Evolutionary conservation across 2,888 invertebrate species (phyloP), one percentile per base, ranked within the genome.

Genomic region (Junonia oenone): DNA sequence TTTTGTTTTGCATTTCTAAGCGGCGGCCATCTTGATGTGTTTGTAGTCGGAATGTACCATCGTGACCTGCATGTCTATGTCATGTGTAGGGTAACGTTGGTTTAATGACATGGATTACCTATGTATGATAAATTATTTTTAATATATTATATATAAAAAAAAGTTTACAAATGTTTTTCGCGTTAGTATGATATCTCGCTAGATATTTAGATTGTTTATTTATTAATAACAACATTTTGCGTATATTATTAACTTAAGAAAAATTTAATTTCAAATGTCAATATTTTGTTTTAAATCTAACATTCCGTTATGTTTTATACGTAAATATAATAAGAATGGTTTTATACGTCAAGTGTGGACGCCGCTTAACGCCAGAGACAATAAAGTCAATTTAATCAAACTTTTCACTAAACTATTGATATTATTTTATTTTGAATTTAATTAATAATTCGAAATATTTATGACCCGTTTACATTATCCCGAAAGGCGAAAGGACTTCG

Each of bases 331-430:
- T 17, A 2, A 1, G 11, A n/a, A 9, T 1, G 17, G 45, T 17
- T 31, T 14, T 31, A 55, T 37, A 38, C 58, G 55, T 58, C 58
- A 55, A 58, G 51, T 49, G 40, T 49, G 49, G 51, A 17, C 50
- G 22, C 35, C 35, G 26, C 48, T 43, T 51, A 35, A 33, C 31
- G 9, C 37, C 55, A 55, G 51, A 50, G 58, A 58, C 58, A 55
- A 55, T 58, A 58, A 58, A 55, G 48, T 50, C 33, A 45, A 27
- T 15, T 33, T 45, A 22, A 14, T 14, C 35, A 15, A 4, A 43
- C 22, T 43, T 51, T 50, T 40, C 33, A 27, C n/a, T n/a, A n/a
- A n/a, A n/a, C n/a, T n/a, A 33, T 46, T 51, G 51, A 35, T 51
- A 15, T 54, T 52, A 31, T 35, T 48, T 27, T 14, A 5, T 22